Conservation (phyloP, 2,113 vertebrate species). For the Micronycteris hirsuta region DNA sequence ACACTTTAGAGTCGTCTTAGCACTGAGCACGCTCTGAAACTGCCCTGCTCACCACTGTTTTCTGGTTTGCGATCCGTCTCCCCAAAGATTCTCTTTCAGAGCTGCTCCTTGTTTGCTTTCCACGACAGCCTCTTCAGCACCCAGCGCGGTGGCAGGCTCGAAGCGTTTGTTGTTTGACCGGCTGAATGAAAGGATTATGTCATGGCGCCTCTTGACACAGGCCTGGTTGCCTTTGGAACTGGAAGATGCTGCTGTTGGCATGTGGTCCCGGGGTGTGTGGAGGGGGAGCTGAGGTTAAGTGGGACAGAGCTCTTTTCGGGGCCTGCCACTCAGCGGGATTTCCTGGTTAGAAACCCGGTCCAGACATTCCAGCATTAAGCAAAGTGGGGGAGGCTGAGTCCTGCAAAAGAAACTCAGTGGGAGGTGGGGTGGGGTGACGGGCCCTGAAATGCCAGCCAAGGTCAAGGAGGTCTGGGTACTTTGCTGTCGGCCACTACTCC, state of each 20-base stretch:
- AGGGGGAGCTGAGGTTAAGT: background rate
- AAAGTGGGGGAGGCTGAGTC: background rate
- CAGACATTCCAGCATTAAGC: background rate
- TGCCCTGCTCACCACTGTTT: background rate
- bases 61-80: background rate
- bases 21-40: background rate
- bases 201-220: background rate
- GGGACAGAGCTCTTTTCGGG: background rate
- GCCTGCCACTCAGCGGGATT: background rate
- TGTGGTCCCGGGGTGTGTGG: background rate
- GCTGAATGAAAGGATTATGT: background rate
- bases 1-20: background rate
- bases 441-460: background rate
- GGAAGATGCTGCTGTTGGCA: background rate
- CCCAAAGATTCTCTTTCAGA: background rate
- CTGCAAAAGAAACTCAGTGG: background rate
- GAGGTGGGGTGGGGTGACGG: background rate
- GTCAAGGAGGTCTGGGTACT: background rate
- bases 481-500: background rate
- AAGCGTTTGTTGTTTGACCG: background rate
- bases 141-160: fast-evolving
- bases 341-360: background rate
- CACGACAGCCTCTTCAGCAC: background rate
- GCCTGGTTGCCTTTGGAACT: background rate
- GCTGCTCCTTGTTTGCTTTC: background rate